Percentiles rank a stretch among this genome's conserved stretches.
phyloP scores from a whole-genome alignment of 2,113 vertebrate species.

The Rhineura floridana region DNA sequence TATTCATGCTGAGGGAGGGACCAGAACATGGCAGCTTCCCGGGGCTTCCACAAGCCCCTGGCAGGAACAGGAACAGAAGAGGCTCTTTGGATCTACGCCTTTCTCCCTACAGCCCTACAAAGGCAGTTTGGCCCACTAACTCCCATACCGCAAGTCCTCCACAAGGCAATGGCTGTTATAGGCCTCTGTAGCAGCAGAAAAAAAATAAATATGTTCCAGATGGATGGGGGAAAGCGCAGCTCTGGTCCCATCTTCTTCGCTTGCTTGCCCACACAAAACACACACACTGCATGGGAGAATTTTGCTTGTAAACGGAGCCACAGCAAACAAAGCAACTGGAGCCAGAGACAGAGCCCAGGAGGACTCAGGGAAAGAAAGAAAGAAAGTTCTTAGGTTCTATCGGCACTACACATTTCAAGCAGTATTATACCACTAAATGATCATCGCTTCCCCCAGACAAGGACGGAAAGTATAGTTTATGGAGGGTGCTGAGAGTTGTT shows the following conservation, averaged over 20 bases:
- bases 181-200: not conserved
- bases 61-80: too few species aligned
- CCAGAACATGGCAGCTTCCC: not conserved
- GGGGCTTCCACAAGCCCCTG: not conserved
- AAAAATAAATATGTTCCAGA: conserved; percentile 4
- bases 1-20: not conserved
- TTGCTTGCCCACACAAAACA: not conserved
- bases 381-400: too few species aligned
- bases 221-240: not conserved
- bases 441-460: too few species aligned
- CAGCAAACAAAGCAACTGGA: not conserved
- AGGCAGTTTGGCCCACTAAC: too few species aligned
- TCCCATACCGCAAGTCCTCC: not conserved
- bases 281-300: not conserved
- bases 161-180: not conserved
- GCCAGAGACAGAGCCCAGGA: not conserved
- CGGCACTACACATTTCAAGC: too few species aligned
- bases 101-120: not conserved
- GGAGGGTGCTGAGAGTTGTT: too few species aligned
- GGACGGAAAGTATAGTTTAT: too few species aligned
- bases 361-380: not conserved
- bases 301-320: not conserved
- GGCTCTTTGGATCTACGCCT: not conserved
- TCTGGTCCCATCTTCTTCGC: not conserved
- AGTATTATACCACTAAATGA: too few species aligned